Percentiles rank a stretch among this genome's conserved stretches.
Evolutionary conservation across 2,113 vertebrate genomes (phyloP).

Genomic region (Pagrus major): DNA sequence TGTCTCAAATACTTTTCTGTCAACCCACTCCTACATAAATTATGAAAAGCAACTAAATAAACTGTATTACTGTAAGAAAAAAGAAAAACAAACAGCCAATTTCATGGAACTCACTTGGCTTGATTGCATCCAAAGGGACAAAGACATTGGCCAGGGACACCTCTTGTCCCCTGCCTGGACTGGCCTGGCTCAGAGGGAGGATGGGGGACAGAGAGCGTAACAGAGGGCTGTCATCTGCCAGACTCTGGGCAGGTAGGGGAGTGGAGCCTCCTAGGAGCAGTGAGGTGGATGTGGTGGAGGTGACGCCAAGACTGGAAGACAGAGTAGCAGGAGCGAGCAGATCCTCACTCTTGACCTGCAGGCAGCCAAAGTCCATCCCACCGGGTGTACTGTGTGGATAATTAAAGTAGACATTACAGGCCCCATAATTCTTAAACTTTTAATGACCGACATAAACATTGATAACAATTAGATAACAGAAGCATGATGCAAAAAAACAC

Average conservation of each 20-base stretch:
- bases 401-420: not conserved
- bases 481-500: not conserved
- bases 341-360: constrained; percentile 30
- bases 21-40: not conserved
- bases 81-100: not conserved
- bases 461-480: not conserved
- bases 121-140: constrained; percentile 92
- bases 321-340: not conserved
- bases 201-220: constrained; percentile 83
- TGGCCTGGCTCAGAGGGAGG: constrained; percentile 79
- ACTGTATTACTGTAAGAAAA: not conserved
- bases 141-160: constrained; percentile 89
- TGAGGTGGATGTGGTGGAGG: constrained; percentile 59
- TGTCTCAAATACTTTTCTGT: not conserved
- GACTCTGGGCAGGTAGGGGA: constrained; percentile 25
- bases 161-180: constrained; percentile 82
- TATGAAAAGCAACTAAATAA: not conserved
- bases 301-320: constrained; percentile 26
- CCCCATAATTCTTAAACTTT: not conserved
- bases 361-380: constrained; percentile 53
- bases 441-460: not conserved
- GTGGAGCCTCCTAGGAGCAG: constrained; percentile 72
- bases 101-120: constrained; percentile 90
- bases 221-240: constrained; percentile 83
- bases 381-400: constrained; percentile 75